Conservation (phyloP, 2,888 invertebrate genomes). For the Philonicus albiceps region DNA sequence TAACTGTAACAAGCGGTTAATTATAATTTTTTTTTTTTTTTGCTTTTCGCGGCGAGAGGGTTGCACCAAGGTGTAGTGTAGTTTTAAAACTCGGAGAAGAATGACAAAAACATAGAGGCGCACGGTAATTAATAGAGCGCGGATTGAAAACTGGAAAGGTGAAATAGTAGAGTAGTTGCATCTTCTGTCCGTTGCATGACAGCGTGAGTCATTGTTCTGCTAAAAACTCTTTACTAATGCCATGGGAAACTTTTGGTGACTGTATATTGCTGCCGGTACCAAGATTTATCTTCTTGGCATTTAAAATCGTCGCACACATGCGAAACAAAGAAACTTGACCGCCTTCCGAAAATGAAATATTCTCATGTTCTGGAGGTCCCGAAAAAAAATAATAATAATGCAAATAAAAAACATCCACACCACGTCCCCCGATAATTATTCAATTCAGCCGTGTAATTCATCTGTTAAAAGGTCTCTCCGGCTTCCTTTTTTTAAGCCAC, state of each 20-base stretch:
- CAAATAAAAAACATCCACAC: neutral
- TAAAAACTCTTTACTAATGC: neutral
- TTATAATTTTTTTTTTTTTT: neutral
- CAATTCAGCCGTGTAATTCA: slow-evolving; percentile 43
- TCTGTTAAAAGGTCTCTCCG: slow-evolving; percentile 40
- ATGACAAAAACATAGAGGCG: neutral
- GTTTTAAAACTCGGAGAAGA: neutral
- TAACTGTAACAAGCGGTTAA: slow-evolving; percentile 29
- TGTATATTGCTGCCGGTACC: neutral
- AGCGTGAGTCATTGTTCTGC: neutral
- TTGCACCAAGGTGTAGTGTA: neutral
- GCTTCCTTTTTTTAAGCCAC: slow-evolving; percentile 15
- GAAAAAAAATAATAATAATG: neutral
- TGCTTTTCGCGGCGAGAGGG: neutral
- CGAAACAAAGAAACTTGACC: neutral
- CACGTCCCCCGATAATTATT: slow-evolving; percentile 36
- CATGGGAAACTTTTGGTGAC: neutral
- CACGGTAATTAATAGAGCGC: neutral
- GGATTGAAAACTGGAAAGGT: neutral
- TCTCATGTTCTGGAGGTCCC: slow-evolving; percentile 22
- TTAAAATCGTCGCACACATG: neutral
- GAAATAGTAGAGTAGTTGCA: neutral
- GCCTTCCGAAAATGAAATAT: slow-evolving; percentile 32
- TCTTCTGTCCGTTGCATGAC: neutral
- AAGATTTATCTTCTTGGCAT: neutral